phyloP scores from a whole-genome alignment of 2,113 vertebrate genomes.

The Glareola pratincola region DNA sequence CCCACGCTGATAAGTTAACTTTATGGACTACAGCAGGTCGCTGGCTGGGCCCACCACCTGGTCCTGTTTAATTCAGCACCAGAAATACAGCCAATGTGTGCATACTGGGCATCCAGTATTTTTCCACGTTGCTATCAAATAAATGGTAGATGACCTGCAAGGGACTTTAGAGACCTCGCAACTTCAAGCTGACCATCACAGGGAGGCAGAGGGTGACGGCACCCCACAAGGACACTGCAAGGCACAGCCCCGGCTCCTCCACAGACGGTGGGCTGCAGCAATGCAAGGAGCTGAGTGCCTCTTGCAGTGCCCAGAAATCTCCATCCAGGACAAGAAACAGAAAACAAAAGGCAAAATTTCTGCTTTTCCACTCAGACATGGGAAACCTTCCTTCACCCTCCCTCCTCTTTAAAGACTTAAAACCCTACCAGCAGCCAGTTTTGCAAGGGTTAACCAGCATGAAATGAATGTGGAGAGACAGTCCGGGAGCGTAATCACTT shows the following conservation, averaged over 20 bases:
- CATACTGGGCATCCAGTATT: background rate
- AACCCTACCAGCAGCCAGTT: background rate
- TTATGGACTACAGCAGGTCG: background rate
- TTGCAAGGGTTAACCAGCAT: conserved; percentile 55
- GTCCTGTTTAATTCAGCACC: background rate
- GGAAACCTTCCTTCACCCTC: background rate
- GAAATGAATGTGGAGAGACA: conserved; percentile 61
- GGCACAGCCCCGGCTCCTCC: background rate
- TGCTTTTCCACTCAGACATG: background rate
- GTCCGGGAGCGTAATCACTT: conserved; percentile 38
- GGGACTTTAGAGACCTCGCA: background rate
- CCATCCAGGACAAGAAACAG: background rate
- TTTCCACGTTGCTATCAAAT: background rate
- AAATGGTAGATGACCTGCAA: background rate
- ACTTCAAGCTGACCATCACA: background rate
- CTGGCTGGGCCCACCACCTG: rapidly evolving
- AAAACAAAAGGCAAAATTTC: background rate
- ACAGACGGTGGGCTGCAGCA: background rate
- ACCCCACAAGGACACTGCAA: background rate
- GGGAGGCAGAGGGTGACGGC: background rate
- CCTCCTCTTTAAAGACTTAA: background rate
- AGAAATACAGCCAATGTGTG: background rate
- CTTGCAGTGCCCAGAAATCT: background rate
- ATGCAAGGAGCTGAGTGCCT: background rate
- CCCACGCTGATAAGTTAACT: background rate